Evolutionary conservation across 2,113 vertebrate species (phyloP).

Genomic region (Grammomys surdaster): DNA sequence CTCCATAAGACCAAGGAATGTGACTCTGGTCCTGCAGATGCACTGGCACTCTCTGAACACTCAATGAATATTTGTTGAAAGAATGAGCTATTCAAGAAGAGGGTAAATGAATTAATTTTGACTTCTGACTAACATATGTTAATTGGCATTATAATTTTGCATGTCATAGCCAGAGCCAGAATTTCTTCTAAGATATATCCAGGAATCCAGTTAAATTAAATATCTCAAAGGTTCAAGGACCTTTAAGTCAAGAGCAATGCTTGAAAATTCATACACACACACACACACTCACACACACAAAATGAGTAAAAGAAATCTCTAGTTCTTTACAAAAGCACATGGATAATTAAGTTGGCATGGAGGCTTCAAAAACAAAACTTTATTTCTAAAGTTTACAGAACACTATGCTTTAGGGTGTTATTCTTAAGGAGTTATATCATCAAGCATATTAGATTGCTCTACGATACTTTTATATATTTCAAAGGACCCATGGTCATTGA

Average conservation of each 20-base stretch:
- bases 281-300: no score
- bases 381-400: conserved; percentile 48
- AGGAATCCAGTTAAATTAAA: conserved; percentile 54
- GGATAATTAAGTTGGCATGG: background rate
- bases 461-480: background rate
- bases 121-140: background rate
- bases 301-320: background rate
- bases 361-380: background rate
- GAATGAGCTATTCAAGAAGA: conserved; percentile 7
- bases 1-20: background rate
- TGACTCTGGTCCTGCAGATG: background rate
- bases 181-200: conserved; percentile 15
- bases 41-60: background rate
- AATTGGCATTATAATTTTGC: background rate
- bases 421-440: background rate
- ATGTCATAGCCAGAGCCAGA: conserved; percentile 12
- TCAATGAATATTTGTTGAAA: conserved; percentile 40
- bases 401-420: background rate
- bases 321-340: conserved; percentile 18
- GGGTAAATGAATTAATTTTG: background rate
- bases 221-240: background rate
- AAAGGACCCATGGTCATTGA: background rate
- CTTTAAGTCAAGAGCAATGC: background rate
- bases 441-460: background rate
- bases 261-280: background rate